A percentile compares a stretch with the other conserved stretches of the same genome.
Evolutionary conservation across 2,113 vertebrate species (phyloP).

Genomic region (Odocoileus virginianus): DNA sequence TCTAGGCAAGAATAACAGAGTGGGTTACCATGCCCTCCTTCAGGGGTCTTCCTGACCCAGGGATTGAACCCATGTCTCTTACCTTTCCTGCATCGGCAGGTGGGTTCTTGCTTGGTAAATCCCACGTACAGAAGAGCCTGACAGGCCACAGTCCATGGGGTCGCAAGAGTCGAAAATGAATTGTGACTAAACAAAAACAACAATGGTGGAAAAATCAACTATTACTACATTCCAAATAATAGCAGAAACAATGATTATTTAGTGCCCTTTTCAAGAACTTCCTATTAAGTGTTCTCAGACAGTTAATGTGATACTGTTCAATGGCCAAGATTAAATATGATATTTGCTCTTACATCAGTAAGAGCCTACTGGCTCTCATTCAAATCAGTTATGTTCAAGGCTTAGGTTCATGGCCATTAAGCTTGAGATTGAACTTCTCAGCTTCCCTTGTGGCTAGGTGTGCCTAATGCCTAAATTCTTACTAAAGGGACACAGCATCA

Average conservation of each 20-base stretch:
- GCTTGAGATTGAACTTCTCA: rapidly evolving
- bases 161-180: background rate
- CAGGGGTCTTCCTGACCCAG: background rate
- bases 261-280: background rate
- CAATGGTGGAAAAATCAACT: background rate
- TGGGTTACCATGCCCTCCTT: background rate
- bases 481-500: background rate
- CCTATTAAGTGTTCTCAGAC: background rate
- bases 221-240: background rate
- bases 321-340: background rate
- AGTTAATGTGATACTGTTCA: background rate
- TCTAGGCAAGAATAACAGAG: background rate
- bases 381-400: background rate
- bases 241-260: background rate
- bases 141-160: background rate
- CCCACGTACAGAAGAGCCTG: background rate
- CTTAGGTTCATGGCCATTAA: background rate
- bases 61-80: background rate
- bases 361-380: background rate
- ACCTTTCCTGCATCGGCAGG: background rate
- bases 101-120: background rate
- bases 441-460: background rate
- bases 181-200: background rate
- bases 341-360: background rate
- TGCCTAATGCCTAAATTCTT: background rate